phyloP scores from a whole-genome alignment of 2,888 invertebrate genomes.

The Monopis laevigella region DNA sequence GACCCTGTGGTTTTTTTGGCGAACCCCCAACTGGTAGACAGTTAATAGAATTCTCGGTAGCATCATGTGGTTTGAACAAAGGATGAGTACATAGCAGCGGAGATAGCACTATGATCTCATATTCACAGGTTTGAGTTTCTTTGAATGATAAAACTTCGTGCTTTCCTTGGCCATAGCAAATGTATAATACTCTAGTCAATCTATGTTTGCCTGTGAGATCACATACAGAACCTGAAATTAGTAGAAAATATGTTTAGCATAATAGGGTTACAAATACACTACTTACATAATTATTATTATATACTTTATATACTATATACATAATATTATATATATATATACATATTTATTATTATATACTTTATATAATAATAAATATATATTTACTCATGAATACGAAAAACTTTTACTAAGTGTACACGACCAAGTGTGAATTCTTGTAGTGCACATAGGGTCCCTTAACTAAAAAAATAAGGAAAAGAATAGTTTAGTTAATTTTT shows the following conservation, averaged over 20 bases:
- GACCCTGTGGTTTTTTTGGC: constrained; percentile 42
- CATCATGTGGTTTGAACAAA: constrained; percentile 81
- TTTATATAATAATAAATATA: too few species aligned
- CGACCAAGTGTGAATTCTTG: too few species aligned
- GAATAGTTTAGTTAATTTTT: too few species aligned
- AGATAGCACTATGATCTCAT: constrained; percentile 90
- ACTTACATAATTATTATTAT: too few species aligned
- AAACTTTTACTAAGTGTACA: too few species aligned
- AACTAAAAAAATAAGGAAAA: too few species aligned
- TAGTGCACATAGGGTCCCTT: too few species aligned
- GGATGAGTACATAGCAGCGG: constrained; percentile 90
- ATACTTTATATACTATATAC: too few species aligned
- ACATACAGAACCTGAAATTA: constrained; percentile 74
- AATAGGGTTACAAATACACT: too few species aligned
- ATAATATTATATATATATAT: too few species aligned
- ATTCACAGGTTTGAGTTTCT: constrained; percentile 93
- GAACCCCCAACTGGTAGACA: constrained; percentile 75
- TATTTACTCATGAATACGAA: too few species aligned
- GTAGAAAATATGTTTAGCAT: not conserved
- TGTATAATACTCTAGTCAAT: constrained; percentile 82
- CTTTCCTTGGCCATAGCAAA: constrained; percentile 88
- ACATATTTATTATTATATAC: too few species aligned
- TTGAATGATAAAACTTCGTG: constrained; percentile 94
- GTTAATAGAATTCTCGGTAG: constrained; percentile 79
- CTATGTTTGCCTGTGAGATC: constrained; percentile 90